Conservation (phyloP, 2,113 vertebrate species). For the Circaetus cinerascens region DNA sequence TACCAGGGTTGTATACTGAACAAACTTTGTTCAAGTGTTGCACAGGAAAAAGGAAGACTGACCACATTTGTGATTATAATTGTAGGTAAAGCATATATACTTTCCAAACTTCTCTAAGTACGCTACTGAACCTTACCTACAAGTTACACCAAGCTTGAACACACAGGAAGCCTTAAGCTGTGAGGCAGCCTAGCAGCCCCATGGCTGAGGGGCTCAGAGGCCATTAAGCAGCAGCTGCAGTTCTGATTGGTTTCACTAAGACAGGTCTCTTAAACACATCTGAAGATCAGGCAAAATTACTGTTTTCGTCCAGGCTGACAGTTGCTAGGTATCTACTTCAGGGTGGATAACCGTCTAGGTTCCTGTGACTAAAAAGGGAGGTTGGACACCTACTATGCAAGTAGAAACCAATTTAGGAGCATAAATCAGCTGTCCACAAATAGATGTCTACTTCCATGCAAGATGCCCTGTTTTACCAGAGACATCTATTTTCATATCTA, state of each 20-base stretch:
- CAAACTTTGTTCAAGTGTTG: background rate
- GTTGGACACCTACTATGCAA: background rate
- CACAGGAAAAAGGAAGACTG: background rate
- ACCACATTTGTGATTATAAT: background rate
- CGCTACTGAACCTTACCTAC: background rate
- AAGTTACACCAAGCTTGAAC: background rate
- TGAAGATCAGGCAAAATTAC: background rate
- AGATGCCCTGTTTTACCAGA: background rate
- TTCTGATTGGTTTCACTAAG: background rate
- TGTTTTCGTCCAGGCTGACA: background rate
- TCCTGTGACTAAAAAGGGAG: background rate
- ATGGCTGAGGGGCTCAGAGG: background rate
- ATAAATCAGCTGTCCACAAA: background rate
- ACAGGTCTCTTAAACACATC: background rate
- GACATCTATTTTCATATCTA: background rate
- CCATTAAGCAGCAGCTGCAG: background rate
- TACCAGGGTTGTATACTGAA: background rate
- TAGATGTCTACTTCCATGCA: background rate
- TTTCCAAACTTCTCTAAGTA: background rate
- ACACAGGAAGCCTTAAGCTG: background rate
- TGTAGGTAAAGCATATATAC: background rate
- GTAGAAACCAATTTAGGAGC: background rate
- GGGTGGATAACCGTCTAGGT: background rate
- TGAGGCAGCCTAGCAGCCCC: background rate
- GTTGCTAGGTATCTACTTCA: background rate